A percentile compares a stretch with the other conserved stretches of the same genome.
These are phyloP conservation scores for Thalassoma bifasciatum DNA, from an alignment of 2,113 vertebrate genomes.

Conservation along the genomic window DNA sequence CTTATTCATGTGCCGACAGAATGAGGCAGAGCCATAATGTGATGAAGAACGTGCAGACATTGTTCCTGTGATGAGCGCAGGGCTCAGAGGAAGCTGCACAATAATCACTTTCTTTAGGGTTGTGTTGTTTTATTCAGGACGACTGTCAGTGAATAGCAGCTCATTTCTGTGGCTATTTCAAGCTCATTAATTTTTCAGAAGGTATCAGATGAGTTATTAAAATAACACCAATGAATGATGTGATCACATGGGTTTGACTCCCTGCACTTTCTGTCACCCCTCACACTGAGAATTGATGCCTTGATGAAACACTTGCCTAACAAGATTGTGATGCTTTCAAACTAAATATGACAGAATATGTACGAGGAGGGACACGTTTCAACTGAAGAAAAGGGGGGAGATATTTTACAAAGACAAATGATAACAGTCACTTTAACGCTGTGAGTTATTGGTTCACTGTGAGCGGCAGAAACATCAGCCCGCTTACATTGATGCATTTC, in stretches of 20 bases:
- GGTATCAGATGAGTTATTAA: constrained; percentile 43
- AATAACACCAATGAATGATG: constrained; percentile 47
- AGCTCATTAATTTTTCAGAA: constrained; percentile 29
- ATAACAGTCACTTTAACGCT: constrained; percentile 12
- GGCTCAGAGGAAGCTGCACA: constrained; percentile 39
- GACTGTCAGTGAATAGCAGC: constrained; percentile 24
- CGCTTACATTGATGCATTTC: constrained; percentile 8
- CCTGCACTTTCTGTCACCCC: constrained; percentile 9
- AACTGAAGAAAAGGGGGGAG: constrained; percentile 13
- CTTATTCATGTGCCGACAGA: constrained; percentile 47
- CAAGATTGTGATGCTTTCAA: constrained; percentile 43
- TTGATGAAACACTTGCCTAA: constrained; percentile 44
- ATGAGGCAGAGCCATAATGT: constrained; percentile 43
- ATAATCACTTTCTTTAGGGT: constrained; percentile 48
- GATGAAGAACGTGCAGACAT: constrained; percentile 19
- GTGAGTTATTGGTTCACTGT: constrained; percentile 7
- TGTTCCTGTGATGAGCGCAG: constrained; percentile 45
- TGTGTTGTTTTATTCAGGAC: constrained; percentile 30
- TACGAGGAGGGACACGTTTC: constrained; percentile 14
- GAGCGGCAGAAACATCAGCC: constrained; percentile 8
- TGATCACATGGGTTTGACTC: constrained; percentile 36
- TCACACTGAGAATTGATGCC: constrained; percentile 35
- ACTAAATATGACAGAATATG: constrained; percentile 59
- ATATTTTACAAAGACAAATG: constrained; percentile 23
- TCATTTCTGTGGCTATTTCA: constrained; percentile 47